Evolutionary conservation across 2,888 invertebrate genomes (phyloP).

Genomic region (Tubulanus polymorphus): DNA sequence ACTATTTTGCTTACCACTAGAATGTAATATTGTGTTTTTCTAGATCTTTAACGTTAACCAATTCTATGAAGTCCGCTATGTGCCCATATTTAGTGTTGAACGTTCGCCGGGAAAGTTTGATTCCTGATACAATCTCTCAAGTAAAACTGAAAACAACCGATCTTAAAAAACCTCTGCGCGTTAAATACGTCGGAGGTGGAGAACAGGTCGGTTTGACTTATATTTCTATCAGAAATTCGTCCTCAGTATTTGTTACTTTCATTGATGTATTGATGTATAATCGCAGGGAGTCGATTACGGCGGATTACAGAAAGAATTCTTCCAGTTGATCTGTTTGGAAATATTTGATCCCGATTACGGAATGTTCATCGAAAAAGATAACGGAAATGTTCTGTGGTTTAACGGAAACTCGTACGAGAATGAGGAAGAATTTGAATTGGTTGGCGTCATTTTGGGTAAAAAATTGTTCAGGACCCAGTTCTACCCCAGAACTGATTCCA

Average conservation of each 20-base stretch:
- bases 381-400: background rate
- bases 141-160: slow-evolving; percentile 1
- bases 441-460: background rate
- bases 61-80: slow-evolving; percentile 2
- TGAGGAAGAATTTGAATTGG: slow-evolving; percentile 1
- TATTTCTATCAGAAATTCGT: background rate
- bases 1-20: background rate
- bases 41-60: background rate
- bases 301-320: slow-evolving; percentile 6
- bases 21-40: background rate
- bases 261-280: background rate
- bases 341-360: slow-evolving; percentile 4
- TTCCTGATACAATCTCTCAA: background rate
- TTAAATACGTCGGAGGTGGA: slow-evolving; percentile 6
- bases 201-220: slow-evolving; percentile 1
- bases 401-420: background rate
- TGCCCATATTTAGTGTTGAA: slow-evolving; percentile 4
- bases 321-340: slow-evolving; percentile 3
- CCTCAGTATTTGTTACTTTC: background rate
- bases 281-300: slow-evolving; percentile 3
- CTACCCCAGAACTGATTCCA: too few species aligned
- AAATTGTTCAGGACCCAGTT: too few species aligned
- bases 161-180: slow-evolving; percentile 3
- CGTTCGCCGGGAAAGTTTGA: background rate
- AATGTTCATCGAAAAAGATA: slow-evolving; percentile 3